These are phyloP conservation scores for Drosophila flavopinicola DNA, from an alignment of 2,888 invertebrate genomes.

Conservation along the genomic window DNA sequence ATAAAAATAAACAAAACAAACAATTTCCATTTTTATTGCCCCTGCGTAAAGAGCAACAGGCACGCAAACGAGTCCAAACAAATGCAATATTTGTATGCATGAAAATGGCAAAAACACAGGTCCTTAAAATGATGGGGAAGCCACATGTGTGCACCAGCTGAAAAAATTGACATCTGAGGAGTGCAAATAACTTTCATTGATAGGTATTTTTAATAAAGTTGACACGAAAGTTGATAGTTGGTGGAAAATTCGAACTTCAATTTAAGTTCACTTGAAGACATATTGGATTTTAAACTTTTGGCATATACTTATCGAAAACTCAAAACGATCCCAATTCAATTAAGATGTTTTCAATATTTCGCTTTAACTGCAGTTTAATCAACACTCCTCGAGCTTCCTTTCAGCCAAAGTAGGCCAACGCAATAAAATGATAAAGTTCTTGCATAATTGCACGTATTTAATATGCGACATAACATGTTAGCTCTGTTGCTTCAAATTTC, in stretches of 20 bases:
- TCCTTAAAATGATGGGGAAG: background rate
- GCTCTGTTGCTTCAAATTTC: background rate
- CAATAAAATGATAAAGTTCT: too few species aligned
- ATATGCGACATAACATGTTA: background rate
- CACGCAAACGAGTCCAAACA: conserved; percentile 19
- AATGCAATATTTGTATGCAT: conserved; percentile 30
- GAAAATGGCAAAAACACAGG: conserved; percentile 15
- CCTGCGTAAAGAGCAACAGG: conserved; percentile 38
- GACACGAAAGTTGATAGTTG: too few species aligned
- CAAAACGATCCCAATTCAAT: too few species aligned
- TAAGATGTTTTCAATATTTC: too few species aligned
- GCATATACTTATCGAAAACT: background rate
- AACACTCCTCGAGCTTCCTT: too few species aligned
- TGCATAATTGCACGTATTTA: background rate
- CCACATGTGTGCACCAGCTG: conserved; percentile 2
- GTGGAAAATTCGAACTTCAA: too few species aligned
- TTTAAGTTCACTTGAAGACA: background rate
- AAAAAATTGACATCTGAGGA: too few species aligned
- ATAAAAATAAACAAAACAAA: conserved; percentile 16
- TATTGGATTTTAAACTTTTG: too few species aligned
- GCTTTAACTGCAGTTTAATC: too few species aligned
- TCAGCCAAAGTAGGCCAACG: too few species aligned
- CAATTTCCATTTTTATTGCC: conserved; percentile 43
- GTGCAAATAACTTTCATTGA: too few species aligned
- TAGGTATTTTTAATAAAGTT: too few species aligned